phyloP scores from a whole-genome alignment of 1,140 invertebrate species.

The Carposina sasakii region DNA sequence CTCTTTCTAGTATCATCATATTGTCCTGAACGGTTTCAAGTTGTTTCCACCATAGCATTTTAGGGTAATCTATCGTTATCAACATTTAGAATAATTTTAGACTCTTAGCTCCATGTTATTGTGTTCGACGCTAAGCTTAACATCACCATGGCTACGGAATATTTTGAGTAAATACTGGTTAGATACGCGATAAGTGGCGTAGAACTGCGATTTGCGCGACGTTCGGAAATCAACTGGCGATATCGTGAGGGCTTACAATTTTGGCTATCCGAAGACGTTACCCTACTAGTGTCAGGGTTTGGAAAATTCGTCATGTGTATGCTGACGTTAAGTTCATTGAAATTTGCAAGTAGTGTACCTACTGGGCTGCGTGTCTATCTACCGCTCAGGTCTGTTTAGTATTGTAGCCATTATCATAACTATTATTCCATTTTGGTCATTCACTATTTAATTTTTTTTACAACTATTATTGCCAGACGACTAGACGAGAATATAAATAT shows the following conservation, averaged over 20 bases:
- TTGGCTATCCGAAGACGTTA: slow-evolving; percentile 47
- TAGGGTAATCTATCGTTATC: slow-evolving; percentile 20
- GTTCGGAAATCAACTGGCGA: slow-evolving; percentile 51
- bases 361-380: too few relatives aligned
- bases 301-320: slow-evolving; percentile 50
- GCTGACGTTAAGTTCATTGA: slow-evolving; percentile 44
- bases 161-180: slow-evolving; percentile 29
- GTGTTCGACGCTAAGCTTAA: slow-evolving; percentile 19
- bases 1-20: slow-evolving; percentile 54
- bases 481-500: too few relatives aligned
- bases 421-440: too few relatives aligned
- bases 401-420: too few relatives aligned
- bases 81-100: slow-evolving; percentile 6
- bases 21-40: slow-evolving; percentile 47
- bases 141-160: slow-evolving; percentile 54
- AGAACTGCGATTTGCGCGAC: slow-evolving; percentile 40
- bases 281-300: slow-evolving; percentile 41
- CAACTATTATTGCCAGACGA: too few relatives aligned
- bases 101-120: slow-evolving; percentile 13
- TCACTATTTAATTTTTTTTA: too few relatives aligned
- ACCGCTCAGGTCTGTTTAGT: too few relatives aligned
- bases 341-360: slow-evolving; percentile 17
- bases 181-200: slow-evolving; percentile 21
- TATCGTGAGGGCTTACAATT: slow-evolving; percentile 40
- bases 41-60: slow-evolving; percentile 69